phyloP scores from a whole-genome alignment of 1,140 invertebrate species.

The Zaprionus ornatus region DNA sequence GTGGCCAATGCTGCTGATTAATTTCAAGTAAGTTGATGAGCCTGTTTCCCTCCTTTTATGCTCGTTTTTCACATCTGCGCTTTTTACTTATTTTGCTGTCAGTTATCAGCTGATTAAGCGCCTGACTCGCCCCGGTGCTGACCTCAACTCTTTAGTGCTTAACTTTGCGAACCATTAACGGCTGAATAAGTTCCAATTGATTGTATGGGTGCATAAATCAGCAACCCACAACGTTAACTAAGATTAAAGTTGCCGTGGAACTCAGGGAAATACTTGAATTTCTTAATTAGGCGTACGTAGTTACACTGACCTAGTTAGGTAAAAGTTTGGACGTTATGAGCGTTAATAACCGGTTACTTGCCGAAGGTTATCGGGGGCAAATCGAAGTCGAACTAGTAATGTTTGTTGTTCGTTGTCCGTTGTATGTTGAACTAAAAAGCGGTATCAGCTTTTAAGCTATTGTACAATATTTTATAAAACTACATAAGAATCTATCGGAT shows the following conservation, averaged over 20 bases:
- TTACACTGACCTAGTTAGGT: background rate
- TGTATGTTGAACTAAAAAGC: too few species aligned
- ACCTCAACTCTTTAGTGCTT: slow-evolving; percentile 2
- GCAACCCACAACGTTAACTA: background rate
- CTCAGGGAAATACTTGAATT: background rate
- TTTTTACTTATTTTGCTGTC: background rate
- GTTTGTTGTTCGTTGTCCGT: too few species aligned
- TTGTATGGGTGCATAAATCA: background rate
- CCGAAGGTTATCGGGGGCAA: too few species aligned
- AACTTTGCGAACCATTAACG: background rate
- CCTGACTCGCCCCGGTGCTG: background rate
- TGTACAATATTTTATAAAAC: too few species aligned
- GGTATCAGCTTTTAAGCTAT: too few species aligned
- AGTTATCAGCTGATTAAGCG: slow-evolving; percentile 8
- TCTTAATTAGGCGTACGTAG: too few species aligned
- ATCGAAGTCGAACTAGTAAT: too few species aligned
- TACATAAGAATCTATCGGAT: too few species aligned
- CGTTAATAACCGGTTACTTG: background rate
- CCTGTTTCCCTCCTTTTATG: slow-evolving; percentile 47
- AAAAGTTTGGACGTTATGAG: background rate
- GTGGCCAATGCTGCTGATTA: slow-evolving; percentile 70
- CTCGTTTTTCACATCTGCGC: slow-evolving; percentile 19
- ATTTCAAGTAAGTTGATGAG: slow-evolving; percentile 77
- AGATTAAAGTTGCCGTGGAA: background rate
- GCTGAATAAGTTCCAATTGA: background rate